Evolutionary conservation across 2,113 vertebrate genomes (phyloP), one percentile per base, ranked within the genome.

Genomic region (Calyptommatus sinebrachiatus): DNA sequence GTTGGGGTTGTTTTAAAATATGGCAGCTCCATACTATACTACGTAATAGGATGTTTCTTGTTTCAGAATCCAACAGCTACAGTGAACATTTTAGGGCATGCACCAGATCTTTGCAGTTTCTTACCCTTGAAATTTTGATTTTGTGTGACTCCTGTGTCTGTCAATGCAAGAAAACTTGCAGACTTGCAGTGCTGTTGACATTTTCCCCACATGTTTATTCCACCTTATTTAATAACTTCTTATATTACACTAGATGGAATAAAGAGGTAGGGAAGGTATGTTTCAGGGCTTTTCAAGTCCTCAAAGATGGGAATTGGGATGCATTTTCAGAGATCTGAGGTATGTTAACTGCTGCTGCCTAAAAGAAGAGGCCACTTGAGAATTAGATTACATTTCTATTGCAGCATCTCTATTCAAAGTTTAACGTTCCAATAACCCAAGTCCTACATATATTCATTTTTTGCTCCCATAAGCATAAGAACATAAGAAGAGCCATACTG

Each of bases 1-100:
- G 63, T 68, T 61, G 67, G 8, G n/a, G 65, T n/a, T 60, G 63
- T 50, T 80, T 81, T 69, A 75, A 41, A 75, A 69, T 7, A 61
- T 69, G 79, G 48, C 65, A 69, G 26, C 62, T 75, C 31, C 69
- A 6, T 46, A 46, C n/a, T 75, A 6, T 46, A 46, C n/a, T 61
- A 61, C 53, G 61, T 75, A 69, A 75, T 61, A 5, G n/a, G 65
- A 81, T 69, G 65, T 61, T 75, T 74, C 35, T 74, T 69, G 68
- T 80, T 75, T 81, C 65, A 69, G 72, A 69, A 75, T 81, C 65
- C 35, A 81, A 46, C 65, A 48, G 48, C 65, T 61, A 46, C 63
- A 61, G 65, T 75, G 20, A 75, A 75, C 53, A 74, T 81, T 45
- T 61, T 46, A 74, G 48, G 65, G 50, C 31, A 68, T 18, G 69